These are phyloP conservation scores for Cynodonichthys magdalenae DNA, from an alignment of 2,797 vertebrate genomes.

Conservation along the genomic window DNA sequence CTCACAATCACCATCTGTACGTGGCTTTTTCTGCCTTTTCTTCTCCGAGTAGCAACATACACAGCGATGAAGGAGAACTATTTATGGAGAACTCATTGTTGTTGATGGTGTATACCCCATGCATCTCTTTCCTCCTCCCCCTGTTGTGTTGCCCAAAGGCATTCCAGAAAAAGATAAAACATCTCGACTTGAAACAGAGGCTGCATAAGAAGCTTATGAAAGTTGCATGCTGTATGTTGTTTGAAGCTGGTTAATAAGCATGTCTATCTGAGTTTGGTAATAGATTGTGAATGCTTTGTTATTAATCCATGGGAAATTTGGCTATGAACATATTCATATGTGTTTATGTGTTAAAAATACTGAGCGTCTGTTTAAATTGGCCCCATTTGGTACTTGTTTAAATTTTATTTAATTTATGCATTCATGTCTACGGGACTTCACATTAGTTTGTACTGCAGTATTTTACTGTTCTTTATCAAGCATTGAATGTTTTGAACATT, in stretches of 20 bases:
- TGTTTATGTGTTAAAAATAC: neutral
- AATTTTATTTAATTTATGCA: neutral
- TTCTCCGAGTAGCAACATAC: slow-evolving; percentile 13
- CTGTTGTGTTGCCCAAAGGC: slow-evolving; percentile 52
- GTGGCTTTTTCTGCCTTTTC: slow-evolving; percentile 1
- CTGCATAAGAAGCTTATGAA: slow-evolving; percentile 33
- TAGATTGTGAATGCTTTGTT: slow-evolving; percentile 13
- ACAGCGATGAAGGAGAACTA: slow-evolving; percentile 19
- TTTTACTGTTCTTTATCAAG: neutral
- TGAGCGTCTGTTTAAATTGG: neutral
- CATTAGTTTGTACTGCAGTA: slow-evolving; percentile 15
- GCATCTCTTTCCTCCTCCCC: slow-evolving; percentile 41
- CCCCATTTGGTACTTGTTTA: neutral
- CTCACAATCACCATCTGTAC: slow-evolving; percentile 17
- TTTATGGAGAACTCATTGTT: slow-evolving; percentile 39
- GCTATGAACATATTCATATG: slow-evolving; percentile 8
- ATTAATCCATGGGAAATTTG: slow-evolving; percentile 13
- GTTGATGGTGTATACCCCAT: slow-evolving; percentile 31
- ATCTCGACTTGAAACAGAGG: slow-evolving; percentile 44
- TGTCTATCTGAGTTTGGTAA: slow-evolving; percentile 20
- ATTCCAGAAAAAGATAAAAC: slow-evolving; percentile 55
- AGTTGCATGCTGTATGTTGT: slow-evolving; percentile 34
- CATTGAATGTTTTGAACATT: slow-evolving; percentile 18
- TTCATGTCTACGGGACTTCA: neutral
- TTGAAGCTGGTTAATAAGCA: slow-evolving; percentile 33